Percentiles rank a stretch among this genome's conserved stretches.
Evolutionary conservation across 2,797 vertebrate genomes (phyloP).

Genomic region (Oophaga sylvatica): DNA sequence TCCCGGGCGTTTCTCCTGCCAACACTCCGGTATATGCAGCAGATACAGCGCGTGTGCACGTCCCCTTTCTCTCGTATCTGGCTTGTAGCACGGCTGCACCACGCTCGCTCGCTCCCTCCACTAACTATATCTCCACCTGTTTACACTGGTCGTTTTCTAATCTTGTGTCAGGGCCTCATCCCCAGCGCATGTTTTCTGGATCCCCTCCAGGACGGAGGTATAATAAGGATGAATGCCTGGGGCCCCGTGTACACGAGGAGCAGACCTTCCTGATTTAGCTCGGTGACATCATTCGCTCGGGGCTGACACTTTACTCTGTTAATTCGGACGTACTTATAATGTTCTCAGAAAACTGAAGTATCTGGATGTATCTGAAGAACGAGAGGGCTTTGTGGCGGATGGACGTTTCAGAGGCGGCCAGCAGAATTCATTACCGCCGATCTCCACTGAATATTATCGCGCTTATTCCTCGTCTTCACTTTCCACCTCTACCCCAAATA

Average conservation of each 20-base stretch:
- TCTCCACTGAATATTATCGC: not conserved
- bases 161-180: not conserved
- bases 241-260: not conserved
- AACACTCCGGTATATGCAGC: no score
- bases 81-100: no score
- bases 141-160: not conserved
- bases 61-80: no score
- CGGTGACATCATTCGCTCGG: not conserved
- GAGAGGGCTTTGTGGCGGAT: not conserved
- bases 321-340: not conserved
- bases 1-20: no score
- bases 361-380: not conserved
- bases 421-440: not conserved
- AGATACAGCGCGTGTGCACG: no score
- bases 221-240: slow-evolving; percentile 20
- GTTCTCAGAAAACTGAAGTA: not conserved
- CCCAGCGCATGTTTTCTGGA: not conserved
- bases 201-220: slow-evolving; percentile 1
- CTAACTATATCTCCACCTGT: not conserved
- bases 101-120: not conserved
- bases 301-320: not conserved
- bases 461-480: not conserved
- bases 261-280: not conserved
- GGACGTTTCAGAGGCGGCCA: not conserved
- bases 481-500: not conserved